Percentiles rank a stretch among this genome's conserved stretches.
Conservation (phyloP, 2,797 vertebrate genomes). For the Tragopan temminckii region DNA sequence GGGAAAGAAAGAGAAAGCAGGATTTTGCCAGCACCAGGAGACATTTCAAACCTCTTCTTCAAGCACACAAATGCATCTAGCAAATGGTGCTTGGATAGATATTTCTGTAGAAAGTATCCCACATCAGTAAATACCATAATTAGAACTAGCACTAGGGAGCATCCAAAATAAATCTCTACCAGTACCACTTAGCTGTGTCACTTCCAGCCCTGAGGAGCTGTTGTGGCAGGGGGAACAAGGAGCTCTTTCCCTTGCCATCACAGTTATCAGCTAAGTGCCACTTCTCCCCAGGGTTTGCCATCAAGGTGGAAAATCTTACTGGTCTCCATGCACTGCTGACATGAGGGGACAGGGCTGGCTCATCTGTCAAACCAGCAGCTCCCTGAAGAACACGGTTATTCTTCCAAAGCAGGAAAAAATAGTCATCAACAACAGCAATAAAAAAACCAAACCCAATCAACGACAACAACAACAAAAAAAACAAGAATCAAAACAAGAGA, state of each 20-base stretch:
- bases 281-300: neutral
- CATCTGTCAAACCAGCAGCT: neutral
- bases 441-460: no score
- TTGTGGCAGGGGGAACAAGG: neutral
- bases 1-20: neutral
- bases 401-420: neutral
- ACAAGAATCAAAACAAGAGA: neutral
- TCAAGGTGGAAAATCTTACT: neutral
- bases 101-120: neutral
- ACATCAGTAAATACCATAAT: neutral
- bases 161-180: neutral
- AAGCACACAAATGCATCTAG: neutral
- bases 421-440: no score
- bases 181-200: neutral
- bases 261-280: neutral
- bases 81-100: neutral
- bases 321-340: fast-evolving
- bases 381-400: neutral
- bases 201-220: neutral
- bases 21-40: neutral
- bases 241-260: neutral
- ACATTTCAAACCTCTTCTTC: neutral
- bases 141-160: neutral
- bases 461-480: neutral
- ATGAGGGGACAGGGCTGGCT: neutral